These are phyloP conservation scores for Tridacna gigas DNA, from an alignment of 2,888 invertebrate genomes.

Conservation along the genomic window DNA sequence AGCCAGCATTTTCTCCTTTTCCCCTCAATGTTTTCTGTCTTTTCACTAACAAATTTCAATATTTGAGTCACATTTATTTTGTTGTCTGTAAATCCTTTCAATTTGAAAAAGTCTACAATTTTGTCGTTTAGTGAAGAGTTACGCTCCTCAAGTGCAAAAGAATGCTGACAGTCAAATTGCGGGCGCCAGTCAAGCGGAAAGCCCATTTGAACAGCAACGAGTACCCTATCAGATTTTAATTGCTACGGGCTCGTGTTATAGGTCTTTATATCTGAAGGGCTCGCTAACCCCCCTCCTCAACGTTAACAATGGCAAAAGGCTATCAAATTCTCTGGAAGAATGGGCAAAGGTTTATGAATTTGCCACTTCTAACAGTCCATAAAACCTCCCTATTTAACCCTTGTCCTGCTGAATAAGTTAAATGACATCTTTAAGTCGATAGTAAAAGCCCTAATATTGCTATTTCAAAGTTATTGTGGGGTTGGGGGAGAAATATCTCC, in stretches of 20 bases:
- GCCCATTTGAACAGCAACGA: conserved; percentile 21
- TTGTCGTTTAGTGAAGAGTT: too few relatives aligned
- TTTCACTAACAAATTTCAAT: too few relatives aligned
- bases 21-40: too few relatives aligned
- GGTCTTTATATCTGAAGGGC: conserved; percentile 36
- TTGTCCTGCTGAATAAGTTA: too few relatives aligned
- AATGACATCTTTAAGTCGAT: too few relatives aligned
- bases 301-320: conserved; percentile 47
- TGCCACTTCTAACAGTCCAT: conserved; percentile 46
- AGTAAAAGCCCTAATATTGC: too few relatives aligned
- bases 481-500: too few relatives aligned
- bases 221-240: conserved; percentile 45
- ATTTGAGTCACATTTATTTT: too few relatives aligned
- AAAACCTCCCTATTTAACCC: conserved; percentile 22
- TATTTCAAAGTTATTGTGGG: too few relatives aligned
- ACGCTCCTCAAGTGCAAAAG: conserved; percentile 4
- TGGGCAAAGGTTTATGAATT: conserved; percentile 47
- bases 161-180: conserved; percentile 26
- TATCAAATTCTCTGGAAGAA: conserved; percentile 56
- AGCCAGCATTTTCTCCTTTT: too few relatives aligned
- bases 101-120: too few relatives aligned
- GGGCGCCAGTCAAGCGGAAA: conserved; percentile 21
- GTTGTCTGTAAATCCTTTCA: too few relatives aligned
- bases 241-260: conserved; percentile 56
- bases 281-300: not conserved